Base-by-base conservation (phyloP, 2,797 vertebrate genomes). In the Gastrophryne carolinensis region DNA sequence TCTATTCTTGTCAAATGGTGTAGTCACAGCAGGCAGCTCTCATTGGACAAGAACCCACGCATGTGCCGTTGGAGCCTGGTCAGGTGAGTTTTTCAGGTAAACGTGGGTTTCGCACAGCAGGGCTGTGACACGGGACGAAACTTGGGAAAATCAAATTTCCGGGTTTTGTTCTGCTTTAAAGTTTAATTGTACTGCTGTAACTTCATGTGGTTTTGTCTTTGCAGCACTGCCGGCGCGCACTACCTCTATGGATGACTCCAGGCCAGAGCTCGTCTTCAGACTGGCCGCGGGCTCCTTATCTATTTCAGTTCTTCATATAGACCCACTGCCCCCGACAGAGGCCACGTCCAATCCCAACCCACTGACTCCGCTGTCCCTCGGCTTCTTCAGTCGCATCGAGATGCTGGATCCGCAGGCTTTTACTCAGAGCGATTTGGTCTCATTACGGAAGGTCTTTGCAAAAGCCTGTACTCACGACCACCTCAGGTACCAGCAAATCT, bases 381-480 rank as follows among this genome's bases (percentile, higher is more conserved):
- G 95, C 80, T 99, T 98, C 89, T 99, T 99, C 86, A 89, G 86
- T 71, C 86, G 81, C 75, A 87, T 93, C 83, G 89, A 91, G 83
- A 92, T 87, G 75, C 84, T 94, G 73, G 91, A 92, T 82, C 89
- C 90, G 12, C 81, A 90, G 77, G 88, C 86, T 65, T 92, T 97
- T 76, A 79, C 87, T 60, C 80, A 88, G 17, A 88, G 88, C 47
- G 91, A 93, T 79, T 95, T 98, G 82, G 88, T 93, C 73, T 90
- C 91, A 81, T 93, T 94, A 68, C 92, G 94, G 74, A 80, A 89
- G 69, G 81, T 93, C 61, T 97, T 98, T 87, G 94, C 97, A 78
- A 89, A 94, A 80, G 98, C 98, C 78, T 98, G 96, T 84, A 95
- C 94, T 74, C 94, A 98, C 52, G 98, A 99, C 83, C 97, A 99